Evolutionary conservation across 2,888 invertebrate genomes (phyloP).

Genomic region (Electrophaes corylata): DNA sequence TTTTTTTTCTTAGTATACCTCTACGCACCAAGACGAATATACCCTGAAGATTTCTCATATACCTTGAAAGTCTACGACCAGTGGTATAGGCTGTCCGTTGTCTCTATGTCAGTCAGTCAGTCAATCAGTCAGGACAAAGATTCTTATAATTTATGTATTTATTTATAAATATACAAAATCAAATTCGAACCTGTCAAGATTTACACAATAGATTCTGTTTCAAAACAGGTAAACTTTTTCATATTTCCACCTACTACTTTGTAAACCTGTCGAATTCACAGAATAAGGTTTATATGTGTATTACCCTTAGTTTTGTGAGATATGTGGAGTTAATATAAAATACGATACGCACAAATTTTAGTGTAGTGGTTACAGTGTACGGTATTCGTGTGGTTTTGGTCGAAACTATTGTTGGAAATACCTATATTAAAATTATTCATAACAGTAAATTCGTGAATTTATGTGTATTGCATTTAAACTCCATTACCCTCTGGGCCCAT

Average conservation of each 20-base stretch:
- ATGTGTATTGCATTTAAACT: not conserved
- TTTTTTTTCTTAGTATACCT: no score
- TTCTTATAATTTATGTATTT: no score
- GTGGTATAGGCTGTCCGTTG: no score
- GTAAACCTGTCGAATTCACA: conserved; percentile 22
- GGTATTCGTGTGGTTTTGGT: conserved; percentile 46
- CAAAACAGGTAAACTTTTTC: no score
- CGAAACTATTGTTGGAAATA: conserved; percentile 39
- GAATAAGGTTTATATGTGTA: conserved; percentile 23
- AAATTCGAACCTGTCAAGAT: no score
- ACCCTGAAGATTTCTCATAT: no score
- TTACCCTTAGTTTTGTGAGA: conserved; percentile 48
- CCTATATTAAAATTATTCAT: conserved; percentile 4
- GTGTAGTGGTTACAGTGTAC: conserved; percentile 64
- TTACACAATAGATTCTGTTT: no score
- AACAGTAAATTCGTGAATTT: not conserved
- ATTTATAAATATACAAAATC: no score
- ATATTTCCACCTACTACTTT: not conserved
- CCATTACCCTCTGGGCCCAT: not conserved
- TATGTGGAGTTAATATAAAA: conserved; percentile 59
- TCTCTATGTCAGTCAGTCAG: no score
- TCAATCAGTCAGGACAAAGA: no score
- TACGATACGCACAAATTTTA: conserved; percentile 82
- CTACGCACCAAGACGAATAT: no score
- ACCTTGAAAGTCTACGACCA: no score